Percentiles rank a stretch among this genome's conserved stretches.
Conservation (phyloP, 2,797 vertebrate species). For the Eurystomus glaucurus region DNA sequence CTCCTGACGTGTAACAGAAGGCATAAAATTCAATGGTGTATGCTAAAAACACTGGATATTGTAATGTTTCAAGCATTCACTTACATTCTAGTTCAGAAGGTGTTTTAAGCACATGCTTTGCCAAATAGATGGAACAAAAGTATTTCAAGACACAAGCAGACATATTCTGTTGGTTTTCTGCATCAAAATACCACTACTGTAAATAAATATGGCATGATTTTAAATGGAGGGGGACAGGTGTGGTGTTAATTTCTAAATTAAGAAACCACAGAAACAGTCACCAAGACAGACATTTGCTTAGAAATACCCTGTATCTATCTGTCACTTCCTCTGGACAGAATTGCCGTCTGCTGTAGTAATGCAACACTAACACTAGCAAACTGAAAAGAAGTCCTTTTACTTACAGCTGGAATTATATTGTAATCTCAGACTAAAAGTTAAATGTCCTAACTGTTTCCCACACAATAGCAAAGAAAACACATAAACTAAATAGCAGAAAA, state of each 20-base stretch:
- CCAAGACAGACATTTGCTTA: neutral
- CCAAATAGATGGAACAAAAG: neutral
- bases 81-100: neutral
- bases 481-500: neutral
- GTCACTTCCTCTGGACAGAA: neutral
- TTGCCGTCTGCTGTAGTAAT: neutral
- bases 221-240: neutral
- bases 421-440: neutral
- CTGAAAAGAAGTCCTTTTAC: neutral
- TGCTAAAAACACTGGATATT: neutral
- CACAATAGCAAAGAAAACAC: neutral
- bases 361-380: neutral
- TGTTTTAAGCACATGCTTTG: neutral
- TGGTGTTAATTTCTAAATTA: neutral
- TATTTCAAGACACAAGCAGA: neutral
- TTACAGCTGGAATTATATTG: neutral
- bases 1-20: neutral
- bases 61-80: neutral
- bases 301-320: neutral
- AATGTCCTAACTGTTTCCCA: neutral
- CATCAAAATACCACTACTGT: neutral
- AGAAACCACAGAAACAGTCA: neutral
- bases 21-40: neutral
- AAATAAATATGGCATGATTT: neutral
- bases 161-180: neutral